Conservation (phyloP, 2,888 invertebrate species). For the Lydus trimaculatus region DNA sequence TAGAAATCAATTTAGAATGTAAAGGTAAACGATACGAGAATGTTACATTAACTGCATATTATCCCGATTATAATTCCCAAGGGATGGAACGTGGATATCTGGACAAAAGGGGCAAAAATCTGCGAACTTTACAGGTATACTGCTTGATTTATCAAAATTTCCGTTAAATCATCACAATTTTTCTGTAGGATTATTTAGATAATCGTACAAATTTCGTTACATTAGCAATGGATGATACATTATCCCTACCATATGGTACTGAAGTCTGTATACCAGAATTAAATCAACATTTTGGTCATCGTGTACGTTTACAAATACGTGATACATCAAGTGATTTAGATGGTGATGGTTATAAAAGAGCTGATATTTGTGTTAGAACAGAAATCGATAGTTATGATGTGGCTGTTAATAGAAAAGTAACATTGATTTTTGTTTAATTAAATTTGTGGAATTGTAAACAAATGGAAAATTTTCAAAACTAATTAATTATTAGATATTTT, state of each 20-base stretch:
- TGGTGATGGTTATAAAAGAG: constrained; percentile 56
- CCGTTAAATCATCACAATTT: constrained; percentile 10
- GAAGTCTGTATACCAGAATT: constrained; percentile 63
- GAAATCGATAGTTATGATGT: constrained; percentile 64
- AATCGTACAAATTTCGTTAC: constrained; percentile 62
- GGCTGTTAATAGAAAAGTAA: constrained; percentile 61
- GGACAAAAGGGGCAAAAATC: constrained; percentile 59
- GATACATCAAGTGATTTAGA: constrained; percentile 59
- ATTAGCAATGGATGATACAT: constrained; percentile 60
- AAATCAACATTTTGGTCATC: constrained; percentile 61
- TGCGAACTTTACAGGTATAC: constrained; percentile 62
- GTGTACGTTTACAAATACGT: constrained; percentile 60
- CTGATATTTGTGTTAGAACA: constrained; percentile 64
- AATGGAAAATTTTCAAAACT: neutral
- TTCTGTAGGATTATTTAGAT: constrained; percentile 62
- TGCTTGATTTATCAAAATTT: constrained; percentile 10
- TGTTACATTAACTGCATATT: constrained; percentile 63
- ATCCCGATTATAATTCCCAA: constrained; percentile 60
- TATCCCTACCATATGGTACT: constrained; percentile 60
- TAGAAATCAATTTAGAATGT: constrained; percentile 57
- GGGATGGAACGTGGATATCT: constrained; percentile 57
- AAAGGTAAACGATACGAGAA: constrained; percentile 58
- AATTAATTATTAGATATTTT: neutral
- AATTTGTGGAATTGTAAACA: neutral
- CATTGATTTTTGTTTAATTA: constrained; percentile 54